Base-by-base conservation (phyloP, 2,797 vertebrate species). In the Paedocypris micromegethes region DNA sequence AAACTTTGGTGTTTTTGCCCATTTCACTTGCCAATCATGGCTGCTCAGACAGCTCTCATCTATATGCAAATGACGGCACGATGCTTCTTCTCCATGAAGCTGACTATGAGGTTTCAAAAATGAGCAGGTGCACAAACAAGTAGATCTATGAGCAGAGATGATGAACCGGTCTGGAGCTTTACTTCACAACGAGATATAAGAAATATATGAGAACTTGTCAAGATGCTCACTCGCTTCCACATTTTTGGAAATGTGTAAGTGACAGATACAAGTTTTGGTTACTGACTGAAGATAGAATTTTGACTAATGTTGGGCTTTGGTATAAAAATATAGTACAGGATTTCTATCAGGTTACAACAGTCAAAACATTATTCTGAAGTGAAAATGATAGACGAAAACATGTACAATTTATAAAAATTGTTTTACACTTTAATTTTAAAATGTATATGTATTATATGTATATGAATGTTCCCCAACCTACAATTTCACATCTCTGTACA, bases 31-130 rank as follows among this genome's bases (percentile, higher is more conserved):
- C 61, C 64, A 72, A 63, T 68, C 39, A 9, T 39, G 64, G 54
- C 56, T 59, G 54, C 43, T 61, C 49, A 55, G 47, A 68, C 67
- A 65, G 8, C 56, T 60, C 50, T 77, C 76, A 79, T 79, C 75
- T 79, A 79, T 72, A 77, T 79, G 78, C 73, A 75, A 79, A 79
- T 79, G 64, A 71, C 9, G 45, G 49, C 41, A 49, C 50, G 5
- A 47, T 44, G 38, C 52, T 55, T 68, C 48, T 58, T 59, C 56
- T 66, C 54, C 38, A 5, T 53, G 72, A 70, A 46, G n/a, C 58
- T 58, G 47, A 52, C 63, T 72, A 70, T 75, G 59, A 75, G 56
- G 54, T 43, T 58, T 64, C 62, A 47, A 45, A 71, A 38, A 57
- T 51, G 54, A 72, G 70, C 73, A 77, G 70, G 63, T 79, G 77